Evolutionary conservation across 2,797 vertebrate species (phyloP).

Genomic region (Menidia menidia): DNA sequence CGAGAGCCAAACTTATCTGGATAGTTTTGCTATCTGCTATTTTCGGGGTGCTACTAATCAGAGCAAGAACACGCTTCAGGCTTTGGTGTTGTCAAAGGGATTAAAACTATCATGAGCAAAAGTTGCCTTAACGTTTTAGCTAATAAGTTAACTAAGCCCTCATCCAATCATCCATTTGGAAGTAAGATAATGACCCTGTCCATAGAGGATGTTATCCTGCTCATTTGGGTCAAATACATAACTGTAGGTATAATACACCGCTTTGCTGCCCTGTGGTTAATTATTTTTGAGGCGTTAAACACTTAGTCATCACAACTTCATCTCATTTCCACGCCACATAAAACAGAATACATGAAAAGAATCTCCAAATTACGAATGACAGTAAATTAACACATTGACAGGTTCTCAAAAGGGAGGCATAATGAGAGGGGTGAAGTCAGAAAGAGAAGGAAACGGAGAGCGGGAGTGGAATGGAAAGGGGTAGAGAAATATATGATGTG

Average conservation of each 20-base stretch:
- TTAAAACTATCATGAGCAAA: background rate
- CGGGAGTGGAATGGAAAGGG: slow-evolving; percentile 40
- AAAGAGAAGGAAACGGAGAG: slow-evolving; percentile 62
- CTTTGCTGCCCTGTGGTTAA: background rate
- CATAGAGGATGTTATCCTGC: background rate
- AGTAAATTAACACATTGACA: slow-evolving; percentile 59
- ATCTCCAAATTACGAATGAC: slow-evolving; percentile 44
- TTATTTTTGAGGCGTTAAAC: slow-evolving; percentile 26
- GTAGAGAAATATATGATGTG: slow-evolving; percentile 66
- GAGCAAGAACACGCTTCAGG: too few relatives aligned
- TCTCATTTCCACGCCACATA: slow-evolving; percentile 21
- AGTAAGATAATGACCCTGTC: background rate
- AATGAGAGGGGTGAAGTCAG: slow-evolving; percentile 51
- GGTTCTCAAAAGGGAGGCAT: slow-evolving; percentile 55
- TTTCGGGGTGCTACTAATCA: too few relatives aligned
- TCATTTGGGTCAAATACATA: slow-evolving; percentile 8
- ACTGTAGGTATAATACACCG: slow-evolving; percentile 2
- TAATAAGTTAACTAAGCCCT: background rate
- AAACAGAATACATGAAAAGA: slow-evolving; percentile 46
- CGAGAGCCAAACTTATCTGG: background rate
- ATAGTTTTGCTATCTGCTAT: background rate
- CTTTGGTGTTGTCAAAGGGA: background rate
- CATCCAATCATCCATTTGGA: slow-evolving; percentile 5
- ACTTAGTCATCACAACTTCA: slow-evolving; percentile 14
- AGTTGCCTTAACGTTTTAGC: background rate